Evolutionary conservation across 1,140 invertebrate genomes (phyloP).

Genomic region (Brachionus manjavacas): DNA sequence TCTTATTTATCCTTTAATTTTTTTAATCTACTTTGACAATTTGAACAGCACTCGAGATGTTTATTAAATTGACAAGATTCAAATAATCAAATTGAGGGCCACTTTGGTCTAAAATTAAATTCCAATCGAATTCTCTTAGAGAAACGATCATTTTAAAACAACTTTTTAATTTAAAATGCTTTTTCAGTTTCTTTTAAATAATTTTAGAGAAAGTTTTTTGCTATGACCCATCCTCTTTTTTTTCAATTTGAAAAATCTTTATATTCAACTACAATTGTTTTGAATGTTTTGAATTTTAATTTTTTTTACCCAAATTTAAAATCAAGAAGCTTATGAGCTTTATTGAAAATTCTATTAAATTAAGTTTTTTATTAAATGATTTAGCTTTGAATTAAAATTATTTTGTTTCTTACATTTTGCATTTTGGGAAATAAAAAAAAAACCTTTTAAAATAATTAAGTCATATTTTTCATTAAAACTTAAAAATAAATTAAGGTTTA

Average conservation of each 20-base stretch:
- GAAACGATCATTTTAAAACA: not conserved
- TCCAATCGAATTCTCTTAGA: not conserved
- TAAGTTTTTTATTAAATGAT: too few relatives aligned
- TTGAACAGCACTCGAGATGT: not conserved
- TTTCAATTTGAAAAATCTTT: not conserved
- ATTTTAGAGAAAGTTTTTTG: not conserved
- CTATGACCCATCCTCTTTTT: not conserved
- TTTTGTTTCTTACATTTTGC: too few relatives aligned
- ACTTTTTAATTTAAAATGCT: not conserved
- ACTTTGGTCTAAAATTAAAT: not conserved
- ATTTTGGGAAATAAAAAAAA: too few relatives aligned
- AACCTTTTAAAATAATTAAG: too few relatives aligned
- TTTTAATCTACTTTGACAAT: not conserved
- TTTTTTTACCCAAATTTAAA: too few relatives aligned
- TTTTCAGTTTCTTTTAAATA: not conserved
- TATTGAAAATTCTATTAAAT: too few relatives aligned
- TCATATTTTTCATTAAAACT: too few relatives aligned
- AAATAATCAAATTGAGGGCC: not conserved
- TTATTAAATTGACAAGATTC: not conserved
- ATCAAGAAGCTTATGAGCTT: too few relatives aligned
- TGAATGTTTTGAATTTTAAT: too few relatives aligned
- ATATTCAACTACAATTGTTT: too few relatives aligned
- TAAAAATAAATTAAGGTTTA: too few relatives aligned
- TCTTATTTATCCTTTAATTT: not conserved
- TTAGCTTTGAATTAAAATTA: too few relatives aligned